Base-by-base conservation (phyloP, 2,888 invertebrate genomes). In the Deilephila porcellus region DNA sequence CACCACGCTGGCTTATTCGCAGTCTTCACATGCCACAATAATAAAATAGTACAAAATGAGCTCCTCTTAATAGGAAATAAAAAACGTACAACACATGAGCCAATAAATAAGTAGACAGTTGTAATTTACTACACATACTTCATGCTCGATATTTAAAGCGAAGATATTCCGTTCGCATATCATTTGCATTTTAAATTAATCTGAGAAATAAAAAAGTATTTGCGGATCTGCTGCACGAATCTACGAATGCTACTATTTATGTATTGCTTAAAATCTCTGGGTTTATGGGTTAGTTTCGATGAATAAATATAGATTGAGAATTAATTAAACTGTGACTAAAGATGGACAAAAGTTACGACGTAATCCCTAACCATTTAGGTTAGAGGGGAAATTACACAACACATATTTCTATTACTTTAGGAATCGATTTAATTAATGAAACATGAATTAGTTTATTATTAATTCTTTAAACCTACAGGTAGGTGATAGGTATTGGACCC, bases 171-270 rank as follows among this genome's bases (percentile, higher is more conserved):
- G 74, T 79, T 76, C 71, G 73, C 75, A 75, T 76, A 32, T 53
- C 5, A 80, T 81, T 81, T 73, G 71, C 79, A 80, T 81, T 74
- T 76, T 74, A 78, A 80, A 77, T 81, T 73, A 70, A 74, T 37
- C 29, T 32, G 45, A 3, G n/a, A 63, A 56, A 62, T 62, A 32
- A 56, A 72, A 72, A 72, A 56, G 71, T 62, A 17, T n/a, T 29
- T 25, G 45, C 37, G 34, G 60, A 25, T 45, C 62, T 20, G 29
- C 53, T 20, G 8, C 25, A 34, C 56, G 29, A 34, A 37, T 71
- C 25, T 62, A 62, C 62, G 45, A 32, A 32, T 72, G n/a, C 6
- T 34, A 62, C n/a, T 32, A 71, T 67, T 59, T 19, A 1, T 20
- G 20, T n/a, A 1, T 8, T 52, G 11, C 7, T 52, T 5, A 8